phyloP scores from a whole-genome alignment of 2,113 vertebrate species.

The Thamnophis sirtalis region DNA sequence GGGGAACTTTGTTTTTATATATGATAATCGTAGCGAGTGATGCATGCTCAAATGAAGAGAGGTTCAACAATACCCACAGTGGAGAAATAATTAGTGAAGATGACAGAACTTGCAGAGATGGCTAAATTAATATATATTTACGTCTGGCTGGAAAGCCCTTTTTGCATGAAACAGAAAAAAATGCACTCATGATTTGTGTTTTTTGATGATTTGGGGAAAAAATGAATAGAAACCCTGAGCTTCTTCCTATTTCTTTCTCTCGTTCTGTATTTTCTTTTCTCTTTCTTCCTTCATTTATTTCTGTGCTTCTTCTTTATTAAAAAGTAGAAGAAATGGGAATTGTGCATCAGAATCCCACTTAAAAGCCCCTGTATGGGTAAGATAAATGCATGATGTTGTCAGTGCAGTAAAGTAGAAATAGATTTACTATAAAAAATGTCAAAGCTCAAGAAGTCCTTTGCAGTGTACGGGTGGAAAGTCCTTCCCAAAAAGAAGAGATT shows the following conservation, averaged over 20 bases:
- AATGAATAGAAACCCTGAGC: neutral
- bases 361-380: neutral
- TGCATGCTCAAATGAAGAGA: neutral
- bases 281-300: neutral
- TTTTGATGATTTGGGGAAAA: neutral
- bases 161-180: neutral
- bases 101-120: neutral
- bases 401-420: neutral
- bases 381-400: neutral
- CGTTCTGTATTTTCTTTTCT: neutral
- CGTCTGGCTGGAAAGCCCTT: neutral
- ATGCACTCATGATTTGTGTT: neutral
- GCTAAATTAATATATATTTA: neutral
- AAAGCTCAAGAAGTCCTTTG: neutral
- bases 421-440: neutral
- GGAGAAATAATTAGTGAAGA: neutral
- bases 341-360: neutral
- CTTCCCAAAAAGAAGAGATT: neutral
- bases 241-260: neutral
- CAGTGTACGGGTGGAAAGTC: neutral
- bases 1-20: neutral
- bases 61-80: neutral
- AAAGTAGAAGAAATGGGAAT: neutral
- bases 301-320: neutral
- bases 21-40: neutral